A percentile compares a stretch with the other conserved stretches of the same genome.
These are phyloP conservation scores for Zaprionus davidi DNA, from an alignment of 1,140 invertebrate species.

Conservation along the genomic window DNA sequence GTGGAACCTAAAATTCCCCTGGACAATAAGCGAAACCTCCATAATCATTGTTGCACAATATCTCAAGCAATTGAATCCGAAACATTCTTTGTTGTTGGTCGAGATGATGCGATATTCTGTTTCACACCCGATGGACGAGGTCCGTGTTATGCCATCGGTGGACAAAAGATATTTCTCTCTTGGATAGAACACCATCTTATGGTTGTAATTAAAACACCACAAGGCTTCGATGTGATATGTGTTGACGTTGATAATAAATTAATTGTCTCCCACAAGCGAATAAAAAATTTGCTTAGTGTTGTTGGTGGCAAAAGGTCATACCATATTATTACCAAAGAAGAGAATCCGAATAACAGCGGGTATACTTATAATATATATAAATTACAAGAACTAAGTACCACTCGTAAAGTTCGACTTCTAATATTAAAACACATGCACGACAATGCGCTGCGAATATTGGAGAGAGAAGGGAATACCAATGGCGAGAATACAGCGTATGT, in stretches of 20 bases:
- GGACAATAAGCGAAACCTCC: slow-evolving; percentile 27
- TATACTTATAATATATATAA: slow-evolving; percentile 18
- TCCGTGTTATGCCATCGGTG: slow-evolving; percentile 64
- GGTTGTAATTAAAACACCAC: slow-evolving; percentile 35
- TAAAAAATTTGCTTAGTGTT: slow-evolving; percentile 44
- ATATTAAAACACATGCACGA: slow-evolving; percentile 55
- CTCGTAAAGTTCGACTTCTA: slow-evolving; percentile 37
- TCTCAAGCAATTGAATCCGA: slow-evolving; percentile 23
- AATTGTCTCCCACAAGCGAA: slow-evolving; percentile 56
- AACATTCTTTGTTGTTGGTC: slow-evolving; percentile 57
- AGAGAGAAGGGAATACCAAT: slow-evolving; percentile 24
- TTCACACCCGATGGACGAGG: slow-evolving; percentile 63
- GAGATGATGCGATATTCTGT: slow-evolving; percentile 66
- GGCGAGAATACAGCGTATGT: slow-evolving; percentile 34
- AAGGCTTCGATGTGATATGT: slow-evolving; percentile 31
- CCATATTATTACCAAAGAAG: slow-evolving; percentile 45
- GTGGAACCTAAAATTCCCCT: slow-evolving; percentile 32
- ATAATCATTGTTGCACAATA: slow-evolving; percentile 56
- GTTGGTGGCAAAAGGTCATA: slow-evolving; percentile 14
- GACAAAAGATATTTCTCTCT: slow-evolving; percentile 46
- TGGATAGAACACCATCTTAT: slow-evolving; percentile 55
- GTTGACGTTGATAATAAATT: slow-evolving; percentile 65
- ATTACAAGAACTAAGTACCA: slow-evolving; percentile 40
- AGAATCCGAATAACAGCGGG: not conserved
- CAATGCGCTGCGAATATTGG: slow-evolving; percentile 49